Percentiles rank a stretch among this genome's conserved stretches.
phyloP scores from a whole-genome alignment of 2,888 invertebrate species.

The Caprella mutica region DNA sequence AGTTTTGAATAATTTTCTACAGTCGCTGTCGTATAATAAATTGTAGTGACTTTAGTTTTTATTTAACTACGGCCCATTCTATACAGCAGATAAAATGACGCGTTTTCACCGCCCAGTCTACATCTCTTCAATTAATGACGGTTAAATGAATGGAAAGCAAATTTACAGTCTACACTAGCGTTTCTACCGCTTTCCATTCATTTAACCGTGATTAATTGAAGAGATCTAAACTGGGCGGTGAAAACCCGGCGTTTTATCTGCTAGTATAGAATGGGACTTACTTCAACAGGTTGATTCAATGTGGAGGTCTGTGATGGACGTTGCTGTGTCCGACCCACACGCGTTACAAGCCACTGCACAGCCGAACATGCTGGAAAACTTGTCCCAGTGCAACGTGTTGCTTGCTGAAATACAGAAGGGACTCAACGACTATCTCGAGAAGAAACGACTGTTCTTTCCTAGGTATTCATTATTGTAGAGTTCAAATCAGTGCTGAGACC shows the following conservation, averaged over 20 bases:
- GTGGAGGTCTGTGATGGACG: conserved; percentile 55
- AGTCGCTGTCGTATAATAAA: background rate
- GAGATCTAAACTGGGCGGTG: too few relatives aligned
- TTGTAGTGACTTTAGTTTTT: background rate
- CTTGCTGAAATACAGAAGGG: conserved; percentile 72
- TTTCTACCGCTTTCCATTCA: too few relatives aligned
- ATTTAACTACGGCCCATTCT: background rate
- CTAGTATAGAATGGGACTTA: too few relatives aligned
- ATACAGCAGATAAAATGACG: too few relatives aligned
- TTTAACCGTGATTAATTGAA: too few relatives aligned
- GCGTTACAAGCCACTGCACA: conserved; percentile 34
- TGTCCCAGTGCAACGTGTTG: conserved; percentile 54
- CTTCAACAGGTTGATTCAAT: conserved; percentile 52
- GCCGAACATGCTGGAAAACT: conserved; percentile 31
- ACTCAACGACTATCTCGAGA: conserved; percentile 68
- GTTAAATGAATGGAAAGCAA: too few relatives aligned
- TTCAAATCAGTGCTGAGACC: background rate
- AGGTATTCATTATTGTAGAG: conserved; percentile 39
- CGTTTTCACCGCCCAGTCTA: too few relatives aligned
- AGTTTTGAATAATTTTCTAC: background rate
- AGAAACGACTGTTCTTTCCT: conserved; percentile 69
- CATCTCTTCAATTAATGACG: too few relatives aligned
- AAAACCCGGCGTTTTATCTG: too few relatives aligned
- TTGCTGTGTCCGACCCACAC: conserved; percentile 50
- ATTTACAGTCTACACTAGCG: too few relatives aligned